Conservation (phyloP, 2,888 invertebrate genomes). For the Eumerus sabulonum region DNA sequence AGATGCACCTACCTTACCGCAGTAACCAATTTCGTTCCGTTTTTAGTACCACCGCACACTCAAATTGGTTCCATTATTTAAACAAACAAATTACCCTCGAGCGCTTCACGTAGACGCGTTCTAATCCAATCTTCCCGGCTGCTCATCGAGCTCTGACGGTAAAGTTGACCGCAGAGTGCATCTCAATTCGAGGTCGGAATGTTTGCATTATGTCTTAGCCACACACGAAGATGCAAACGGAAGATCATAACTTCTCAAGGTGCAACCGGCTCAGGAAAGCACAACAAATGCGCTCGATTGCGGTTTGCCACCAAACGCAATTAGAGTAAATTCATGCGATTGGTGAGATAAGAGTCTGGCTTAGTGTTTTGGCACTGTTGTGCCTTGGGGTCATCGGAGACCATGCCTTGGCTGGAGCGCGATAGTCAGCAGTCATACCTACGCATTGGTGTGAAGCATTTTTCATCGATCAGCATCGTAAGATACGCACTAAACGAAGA, state of each 20-base stretch:
- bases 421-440: not conserved
- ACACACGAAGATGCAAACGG: conserved; percentile 51
- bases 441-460: conserved; percentile 18
- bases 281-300: conserved; percentile 3
- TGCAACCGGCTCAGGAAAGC: not conserved
- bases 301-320: conserved; percentile 27
- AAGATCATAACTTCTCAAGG: conserved; percentile 30
- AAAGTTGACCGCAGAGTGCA: conserved; percentile 27
- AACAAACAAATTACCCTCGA: conserved; percentile 43
- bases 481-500: conserved; percentile 33
- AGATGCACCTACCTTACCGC: conserved; percentile 17
- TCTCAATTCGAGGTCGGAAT: conserved; percentile 56
- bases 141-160: not conserved
- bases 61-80: conserved; percentile 49
- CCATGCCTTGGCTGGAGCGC: not conserved
- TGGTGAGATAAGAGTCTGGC: conserved; percentile 25
- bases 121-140: not conserved
- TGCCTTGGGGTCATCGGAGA: conserved; percentile 40
- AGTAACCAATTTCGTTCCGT: conserved; percentile 29
- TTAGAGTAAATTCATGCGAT: conserved; percentile 55
- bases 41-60: conserved; percentile 18
- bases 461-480: not conserved
- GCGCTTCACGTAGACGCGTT: conserved; percentile 19
- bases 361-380: not conserved
- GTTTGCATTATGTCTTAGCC: conserved; percentile 63